These are phyloP conservation scores for Nettapus auritus DNA, from an alignment of 2,113 vertebrate species.

Conservation along the genomic window DNA sequence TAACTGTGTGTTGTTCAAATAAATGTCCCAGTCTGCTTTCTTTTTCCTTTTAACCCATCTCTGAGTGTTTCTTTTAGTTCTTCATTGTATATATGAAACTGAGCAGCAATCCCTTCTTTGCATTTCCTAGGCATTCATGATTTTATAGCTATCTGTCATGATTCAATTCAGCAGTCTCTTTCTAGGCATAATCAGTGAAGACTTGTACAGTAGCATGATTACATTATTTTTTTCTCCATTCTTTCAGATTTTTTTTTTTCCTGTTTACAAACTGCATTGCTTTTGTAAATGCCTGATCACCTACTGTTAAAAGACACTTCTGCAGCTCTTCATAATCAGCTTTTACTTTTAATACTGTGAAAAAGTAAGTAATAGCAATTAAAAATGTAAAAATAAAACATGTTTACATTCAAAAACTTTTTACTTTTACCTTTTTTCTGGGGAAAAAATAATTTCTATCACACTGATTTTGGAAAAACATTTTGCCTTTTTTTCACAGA, in stretches of 20 bases:
- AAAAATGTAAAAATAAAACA: neutral
- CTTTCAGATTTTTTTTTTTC: neutral
- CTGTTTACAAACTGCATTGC: neutral
- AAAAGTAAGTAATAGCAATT: neutral
- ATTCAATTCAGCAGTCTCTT: neutral
- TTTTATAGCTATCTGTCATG: neutral
- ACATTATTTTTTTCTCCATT: neutral
- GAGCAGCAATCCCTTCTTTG: neutral
- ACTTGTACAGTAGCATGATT: neutral
- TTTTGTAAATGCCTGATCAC: neutral
- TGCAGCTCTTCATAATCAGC: neutral
- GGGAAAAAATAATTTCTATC: neutral
- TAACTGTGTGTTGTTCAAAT: neutral
- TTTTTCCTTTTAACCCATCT: neutral
- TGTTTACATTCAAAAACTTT: neutral
- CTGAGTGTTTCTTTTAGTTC: neutral
- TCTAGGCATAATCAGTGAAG: neutral
- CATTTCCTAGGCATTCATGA: neutral
- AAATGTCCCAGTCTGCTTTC: neutral
- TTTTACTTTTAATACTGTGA: neutral
- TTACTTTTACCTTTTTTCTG: neutral
- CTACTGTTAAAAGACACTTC: neutral
- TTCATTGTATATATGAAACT: neutral
- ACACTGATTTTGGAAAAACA: neutral
- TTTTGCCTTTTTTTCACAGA: neutral